Base-by-base conservation (phyloP, 2,113 vertebrate species). In the Lepus europaeus region DNA sequence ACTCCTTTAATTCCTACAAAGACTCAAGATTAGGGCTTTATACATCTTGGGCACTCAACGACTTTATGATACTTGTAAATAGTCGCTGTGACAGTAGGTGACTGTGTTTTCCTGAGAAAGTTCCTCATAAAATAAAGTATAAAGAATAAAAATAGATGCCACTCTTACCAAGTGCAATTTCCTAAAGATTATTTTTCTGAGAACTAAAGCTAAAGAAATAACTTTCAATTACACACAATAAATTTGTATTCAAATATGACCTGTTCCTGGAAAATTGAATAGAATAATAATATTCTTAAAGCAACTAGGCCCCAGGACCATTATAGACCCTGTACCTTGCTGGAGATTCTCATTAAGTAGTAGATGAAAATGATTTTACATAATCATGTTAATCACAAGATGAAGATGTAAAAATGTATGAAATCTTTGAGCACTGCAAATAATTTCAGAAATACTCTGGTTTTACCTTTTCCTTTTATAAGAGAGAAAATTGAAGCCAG, bases 331-430 rank as follows among this genome's bases (percentile, higher is more conserved):
- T 64, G 11, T 80, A 59, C 53, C 59, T 96, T 84, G 31, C 27
- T 88, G 63, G 45, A 1, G 31, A 81, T 53, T 94, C 66, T 90
- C 29, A 74, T 78, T 90, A 96, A 93, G 61, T 61, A 23, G 51
- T 45, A 80, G 85, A 36, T 17, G 39, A 95, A 96, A 70, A 68
- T 95, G 89, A 92, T 88, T 95, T 94, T 82, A 88, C 66, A 93
- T 90, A 93, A 95, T 93, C 85, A 94, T 81, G 78, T 90, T 93
- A 95, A 93, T 90, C 25, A 96, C 87, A 94, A 94, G 63, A 90
- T 90, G 31, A 82, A 96, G 90, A 88, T 93, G 64, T 92, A 79
- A 89, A 82, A 96, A 92, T 92, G 5, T 85, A 39, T 93, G 88
- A 90, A 22, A 82, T 61, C 77, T 83, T 78, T 87, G 61, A 95